These are phyloP conservation scores for Laspeyria flexula DNA, from an alignment of 2,888 invertebrate species.

Conservation along the genomic window DNA sequence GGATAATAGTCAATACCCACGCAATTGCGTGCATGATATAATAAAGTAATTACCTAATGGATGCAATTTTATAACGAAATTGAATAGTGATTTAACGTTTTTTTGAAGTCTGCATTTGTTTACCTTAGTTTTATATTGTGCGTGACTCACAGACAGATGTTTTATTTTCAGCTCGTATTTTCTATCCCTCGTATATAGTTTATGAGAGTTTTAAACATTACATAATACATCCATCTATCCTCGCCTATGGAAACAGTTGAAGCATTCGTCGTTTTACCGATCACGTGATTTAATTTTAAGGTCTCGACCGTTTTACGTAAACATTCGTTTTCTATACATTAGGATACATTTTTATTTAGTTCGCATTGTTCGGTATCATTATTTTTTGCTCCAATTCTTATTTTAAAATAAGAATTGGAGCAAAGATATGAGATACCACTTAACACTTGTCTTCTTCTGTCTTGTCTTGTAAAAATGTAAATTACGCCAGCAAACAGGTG, in stretches of 20 bases:
- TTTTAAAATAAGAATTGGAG: too few species aligned
- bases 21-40: constrained; percentile 8
- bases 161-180: constrained; percentile 70
- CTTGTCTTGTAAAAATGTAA: too few species aligned
- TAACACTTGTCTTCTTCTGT: too few species aligned
- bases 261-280: constrained; percentile 33
- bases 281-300: constrained; percentile 17
- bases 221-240: constrained; percentile 67
- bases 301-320: too few species aligned
- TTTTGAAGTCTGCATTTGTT: constrained; percentile 64
- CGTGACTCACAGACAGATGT: constrained; percentile 75
- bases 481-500: too few species aligned
- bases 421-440: too few species aligned
- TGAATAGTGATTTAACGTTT: constrained; percentile 46
- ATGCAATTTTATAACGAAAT: constrained; percentile 47
- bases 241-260: constrained; percentile 56
- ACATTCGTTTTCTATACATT: too few species aligned
- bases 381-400: too few species aligned
- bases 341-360: too few species aligned
- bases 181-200: constrained; percentile 69
- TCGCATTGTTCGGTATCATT: too few species aligned
- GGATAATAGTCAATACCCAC: not conserved
- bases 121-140: constrained; percentile 68
- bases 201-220: constrained; percentile 71
- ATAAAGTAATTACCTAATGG: constrained; percentile 9